Percentiles rank a stretch among this genome's conserved stretches.
These are phyloP conservation scores for Hipposideros larvatus DNA, from an alignment of 2,797 vertebrate genomes.

Conservation along the genomic window DNA sequence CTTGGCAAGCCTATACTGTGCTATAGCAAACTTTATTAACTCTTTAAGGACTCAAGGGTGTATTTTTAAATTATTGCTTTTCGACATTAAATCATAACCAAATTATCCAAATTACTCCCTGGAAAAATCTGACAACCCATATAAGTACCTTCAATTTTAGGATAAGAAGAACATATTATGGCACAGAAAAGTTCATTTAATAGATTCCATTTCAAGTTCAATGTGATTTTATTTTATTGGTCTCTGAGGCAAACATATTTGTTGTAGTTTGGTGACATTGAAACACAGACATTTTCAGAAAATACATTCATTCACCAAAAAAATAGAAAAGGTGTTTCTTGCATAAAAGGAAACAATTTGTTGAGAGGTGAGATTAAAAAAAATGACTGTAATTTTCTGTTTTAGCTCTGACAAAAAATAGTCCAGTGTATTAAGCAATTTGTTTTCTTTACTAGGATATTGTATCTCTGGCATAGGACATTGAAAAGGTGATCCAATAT, in stretches of 20 bases:
- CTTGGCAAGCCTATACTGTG: neutral
- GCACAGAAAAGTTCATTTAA: conserved; percentile 31
- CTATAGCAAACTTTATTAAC: conserved; percentile 38
- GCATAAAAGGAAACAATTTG: conserved; percentile 47
- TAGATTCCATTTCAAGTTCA: conserved; percentile 46
- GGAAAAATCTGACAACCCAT: conserved; percentile 38
- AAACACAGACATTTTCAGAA: conserved; percentile 22
- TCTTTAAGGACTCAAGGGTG: conserved; percentile 4
- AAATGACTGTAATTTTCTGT: conserved; percentile 31
- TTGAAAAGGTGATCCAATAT: neutral
- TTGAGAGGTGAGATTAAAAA: conserved; percentile 9
- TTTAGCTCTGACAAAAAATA: conserved; percentile 12
- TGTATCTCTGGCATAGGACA: neutral
- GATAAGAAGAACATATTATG: neutral
- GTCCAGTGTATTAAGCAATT: neutral
- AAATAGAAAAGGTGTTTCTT: conserved; percentile 4
- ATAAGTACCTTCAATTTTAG: conserved; percentile 51
- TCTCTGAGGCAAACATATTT: conserved; percentile 33
- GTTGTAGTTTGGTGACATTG: conserved; percentile 31
- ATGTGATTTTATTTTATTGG: conserved; percentile 49
- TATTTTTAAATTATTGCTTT: conserved; percentile 45
- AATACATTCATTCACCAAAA: neutral
- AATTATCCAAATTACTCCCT: conserved; percentile 44
- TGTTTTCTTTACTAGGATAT: neutral
- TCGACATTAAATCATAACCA: conserved; percentile 33